Evolutionary conservation across 2,113 vertebrate species (phyloP), one percentile per base, ranked within the genome.

Genomic region (Bubo bubo): DNA sequence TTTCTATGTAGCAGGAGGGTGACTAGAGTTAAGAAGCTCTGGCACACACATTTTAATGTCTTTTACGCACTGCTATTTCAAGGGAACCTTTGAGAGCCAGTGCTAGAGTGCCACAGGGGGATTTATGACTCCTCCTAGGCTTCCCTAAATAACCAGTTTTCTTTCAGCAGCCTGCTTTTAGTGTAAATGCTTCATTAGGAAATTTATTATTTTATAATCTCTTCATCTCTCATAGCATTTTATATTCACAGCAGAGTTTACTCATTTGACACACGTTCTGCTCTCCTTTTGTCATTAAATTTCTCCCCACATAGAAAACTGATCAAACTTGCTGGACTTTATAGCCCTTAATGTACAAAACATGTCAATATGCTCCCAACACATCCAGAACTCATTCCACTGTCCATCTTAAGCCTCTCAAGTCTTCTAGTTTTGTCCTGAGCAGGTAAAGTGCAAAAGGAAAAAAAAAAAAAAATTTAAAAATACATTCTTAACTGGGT

Each of bases 291-390:
- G 19, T 13, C 37, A 27, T 32, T 55, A 16, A n/a, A 30, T 28
- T 47, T 86, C 43, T 79, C 52, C 35, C 74, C 43, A 26, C 3
- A 4, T 0, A 10, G 39, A 71, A 86, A 89, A 53, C 16, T 3
- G 6, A 45, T 47, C 41, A 59, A 39, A 74, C 3, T 21, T 55
- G 34, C 58, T 53, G 32, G 28, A 55, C 10, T 67, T 81, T 2
- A 73, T 23, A 59, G 6, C 35, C 8, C 12, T 67, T 12, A 8
- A 66, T 0, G 0, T 6, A 37, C 12, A 35, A 50, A 10, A 16
- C 13, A 52, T 0, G 1, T 27, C n/a, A 84, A 58, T 3, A 47
- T 1, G 4, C 37, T 67, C 63, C 60, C 27, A 75, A 5, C 8
- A 43, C 11, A 22, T 2, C 32, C 50, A 66, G 27, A 72, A 64